These are phyloP conservation scores for Xestoiulus laeticollis DNA, from an alignment of 2,888 invertebrate genomes.

Conservation along the genomic window DNA sequence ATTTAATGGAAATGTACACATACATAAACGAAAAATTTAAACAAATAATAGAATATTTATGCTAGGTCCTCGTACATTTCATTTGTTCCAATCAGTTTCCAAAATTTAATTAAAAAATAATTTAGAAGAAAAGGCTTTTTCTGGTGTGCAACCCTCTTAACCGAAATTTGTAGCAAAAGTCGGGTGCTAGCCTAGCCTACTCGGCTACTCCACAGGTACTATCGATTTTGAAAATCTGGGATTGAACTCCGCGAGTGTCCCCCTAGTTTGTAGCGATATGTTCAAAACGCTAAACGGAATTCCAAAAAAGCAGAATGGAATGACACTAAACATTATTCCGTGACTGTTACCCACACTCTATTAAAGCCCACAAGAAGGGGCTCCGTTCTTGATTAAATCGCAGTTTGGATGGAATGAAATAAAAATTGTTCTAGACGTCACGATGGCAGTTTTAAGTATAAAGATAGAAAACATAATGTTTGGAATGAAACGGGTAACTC, in stretches of 20 bases:
- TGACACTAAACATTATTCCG: neutral
- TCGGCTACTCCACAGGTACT: too few species aligned
- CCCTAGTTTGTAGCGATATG: neutral
- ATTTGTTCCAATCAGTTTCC: too few species aligned
- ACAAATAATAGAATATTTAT: too few species aligned
- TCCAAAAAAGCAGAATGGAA: neutral
- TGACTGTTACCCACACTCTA: neutral
- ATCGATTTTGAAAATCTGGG: neutral
- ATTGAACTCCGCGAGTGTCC: neutral
- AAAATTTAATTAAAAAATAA: too few species aligned
- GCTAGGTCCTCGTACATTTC: too few species aligned
- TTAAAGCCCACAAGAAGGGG: neutral
- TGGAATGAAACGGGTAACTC: neutral
- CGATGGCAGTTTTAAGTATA: neutral
- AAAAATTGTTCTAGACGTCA: neutral
- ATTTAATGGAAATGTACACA: too few species aligned
- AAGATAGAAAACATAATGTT: neutral
- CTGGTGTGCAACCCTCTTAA: too few species aligned
- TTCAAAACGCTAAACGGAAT: neutral
- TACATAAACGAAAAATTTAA: too few species aligned
- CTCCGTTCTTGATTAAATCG: neutral
- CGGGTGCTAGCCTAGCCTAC: too few species aligned
- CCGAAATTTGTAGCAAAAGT: too few species aligned
- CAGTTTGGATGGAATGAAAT: constrained; percentile 2
- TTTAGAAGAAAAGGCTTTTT: too few species aligned